These are phyloP conservation scores for Lycophotia porphyrea DNA, from an alignment of 2,888 invertebrate genomes.

Conservation along the genomic window DNA sequence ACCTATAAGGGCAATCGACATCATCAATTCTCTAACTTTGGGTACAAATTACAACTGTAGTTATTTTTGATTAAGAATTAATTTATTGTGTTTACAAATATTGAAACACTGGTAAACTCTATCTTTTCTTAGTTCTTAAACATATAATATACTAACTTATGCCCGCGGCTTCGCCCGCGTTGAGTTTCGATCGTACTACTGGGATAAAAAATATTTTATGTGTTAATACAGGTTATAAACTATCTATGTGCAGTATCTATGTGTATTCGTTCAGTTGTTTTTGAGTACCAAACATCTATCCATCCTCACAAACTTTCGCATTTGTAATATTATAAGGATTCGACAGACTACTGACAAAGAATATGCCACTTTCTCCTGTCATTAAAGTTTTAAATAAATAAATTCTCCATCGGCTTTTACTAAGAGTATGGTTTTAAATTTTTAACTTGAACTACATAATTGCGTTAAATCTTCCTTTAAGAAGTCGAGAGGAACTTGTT, in stretches of 20 bases:
- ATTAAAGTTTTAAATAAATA: background rate
- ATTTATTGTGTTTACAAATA: background rate
- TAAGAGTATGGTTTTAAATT: background rate
- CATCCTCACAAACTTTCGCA: too few relatives aligned
- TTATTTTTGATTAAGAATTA: background rate
- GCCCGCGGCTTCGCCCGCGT: too few relatives aligned
- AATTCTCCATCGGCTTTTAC: background rate
- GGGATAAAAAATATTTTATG: too few relatives aligned
- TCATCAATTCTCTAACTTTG: constrained; percentile 27
- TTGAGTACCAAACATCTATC: too few relatives aligned
- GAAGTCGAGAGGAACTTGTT: too few relatives aligned
- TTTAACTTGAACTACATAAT: too few relatives aligned
- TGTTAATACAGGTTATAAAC: too few relatives aligned
- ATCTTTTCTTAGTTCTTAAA: background rate
- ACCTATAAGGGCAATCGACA: constrained; percentile 30
- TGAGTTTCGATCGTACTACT: too few relatives aligned
- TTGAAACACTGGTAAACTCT: background rate
- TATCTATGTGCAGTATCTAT: too few relatives aligned
- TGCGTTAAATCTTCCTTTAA: too few relatives aligned
- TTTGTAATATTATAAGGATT: too few relatives aligned
- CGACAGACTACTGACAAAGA: background rate
- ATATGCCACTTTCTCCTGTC: background rate
- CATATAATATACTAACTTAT: background rate
- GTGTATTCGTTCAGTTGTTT: too few relatives aligned
- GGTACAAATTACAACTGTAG: background rate